phyloP scores from a whole-genome alignment of 2,888 invertebrate genomes.

The Norana najaformis region DNA sequence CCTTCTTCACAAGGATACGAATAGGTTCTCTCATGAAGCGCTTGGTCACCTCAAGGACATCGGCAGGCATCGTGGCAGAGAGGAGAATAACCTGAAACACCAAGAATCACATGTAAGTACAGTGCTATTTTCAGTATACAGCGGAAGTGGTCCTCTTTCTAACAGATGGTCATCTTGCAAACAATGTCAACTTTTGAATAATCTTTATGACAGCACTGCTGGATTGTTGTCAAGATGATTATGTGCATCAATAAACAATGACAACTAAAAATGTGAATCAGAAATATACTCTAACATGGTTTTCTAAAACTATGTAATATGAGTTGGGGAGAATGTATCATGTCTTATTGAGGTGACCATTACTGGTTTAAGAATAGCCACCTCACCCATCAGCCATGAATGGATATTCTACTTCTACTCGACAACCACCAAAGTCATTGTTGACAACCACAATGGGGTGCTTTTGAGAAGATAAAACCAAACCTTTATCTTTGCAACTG shows the following conservation, averaged over 20 bases:
- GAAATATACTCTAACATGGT: neutral
- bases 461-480: constrained; percentile 31
- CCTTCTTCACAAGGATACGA: constrained; percentile 95
- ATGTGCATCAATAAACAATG: neutral
- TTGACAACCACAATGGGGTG: constrained; percentile 29
- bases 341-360: constrained; percentile 29
- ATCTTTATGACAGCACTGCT: neutral
- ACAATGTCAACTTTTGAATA: neutral
- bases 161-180: too few species aligned
- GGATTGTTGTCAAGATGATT: neutral
- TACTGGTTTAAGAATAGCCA: constrained; percentile 2
- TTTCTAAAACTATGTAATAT: neutral
- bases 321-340: constrained; percentile 14
- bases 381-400: constrained; percentile 19
- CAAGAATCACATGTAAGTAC: neutral
- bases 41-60: constrained; percentile 95
- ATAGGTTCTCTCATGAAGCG: constrained; percentile 97
- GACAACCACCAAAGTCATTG: constrained; percentile 27
- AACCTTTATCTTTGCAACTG: too few species aligned
- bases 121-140: neutral
- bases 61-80: constrained; percentile 97
- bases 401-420: constrained; percentile 33
- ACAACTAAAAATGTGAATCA: neutral
- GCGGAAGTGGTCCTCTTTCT: neutral
- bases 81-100: constrained; percentile 78